Base-by-base conservation (phyloP, 2,797 vertebrate genomes). In the Catamblyrhynchus diadema region DNA sequence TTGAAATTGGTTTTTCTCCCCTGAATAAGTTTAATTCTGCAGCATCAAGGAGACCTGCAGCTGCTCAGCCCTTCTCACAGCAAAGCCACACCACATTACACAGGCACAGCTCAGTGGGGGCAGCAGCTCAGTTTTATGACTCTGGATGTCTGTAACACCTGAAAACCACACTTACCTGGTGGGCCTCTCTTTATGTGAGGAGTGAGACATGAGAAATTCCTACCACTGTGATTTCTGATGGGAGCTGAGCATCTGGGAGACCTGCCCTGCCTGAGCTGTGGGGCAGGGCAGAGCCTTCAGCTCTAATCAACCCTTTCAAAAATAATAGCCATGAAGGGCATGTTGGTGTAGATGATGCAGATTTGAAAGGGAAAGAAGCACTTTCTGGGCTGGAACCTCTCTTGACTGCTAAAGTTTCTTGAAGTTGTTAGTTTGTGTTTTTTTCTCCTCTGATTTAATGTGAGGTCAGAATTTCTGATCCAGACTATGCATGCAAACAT, bases 21-120 rank as follows among this genome's bases (percentile, higher is more conserved):
- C 86, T 90, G 81, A 91, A 79, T 91, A 93, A 96, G 80, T 92
- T 93, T 88, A 94, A 94, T 92, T 91, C 81, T 90, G 73, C 45
- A 45, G 32, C 79, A 62, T 60, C 77, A 86, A 42, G 65, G 88
- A 69, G 67, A 93, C 60, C 86, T 90, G 75, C 81, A 88, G 61
- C 35, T 67, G 73, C 37, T 87, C 81, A 89, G 72, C 78, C 32
- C 50, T 90, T 94, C 91, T 65, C 79, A 39, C 22, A 33, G 74
- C 3, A 14, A 72, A 78, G 44, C 64, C 35, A 53, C 1, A 0
- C 32, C 25, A 27, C 51, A 82, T 65, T 66, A n/a, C 72, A 14
- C 2, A 2, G 70, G 33, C 32, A 86, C 0, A 1, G 48, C 69
- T 74, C 32, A 22, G 25, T 4, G 39, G 32, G 48, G 79, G 14